Evolutionary conservation across 2,797 vertebrate species (phyloP).

Genomic region (Alosa sapidissima): DNA sequence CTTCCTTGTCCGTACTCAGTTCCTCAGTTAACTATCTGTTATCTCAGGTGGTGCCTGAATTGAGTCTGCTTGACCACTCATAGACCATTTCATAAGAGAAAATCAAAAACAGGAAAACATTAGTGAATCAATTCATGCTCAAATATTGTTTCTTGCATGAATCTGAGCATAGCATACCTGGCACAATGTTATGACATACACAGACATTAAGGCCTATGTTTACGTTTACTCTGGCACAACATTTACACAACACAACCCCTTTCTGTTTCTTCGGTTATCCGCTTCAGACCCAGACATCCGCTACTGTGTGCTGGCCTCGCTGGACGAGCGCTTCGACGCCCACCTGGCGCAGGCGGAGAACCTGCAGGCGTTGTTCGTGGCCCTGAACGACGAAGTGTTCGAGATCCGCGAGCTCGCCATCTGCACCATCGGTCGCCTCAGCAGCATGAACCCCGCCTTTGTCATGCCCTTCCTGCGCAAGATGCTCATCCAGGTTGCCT

Average conservation of each 20-base stretch:
- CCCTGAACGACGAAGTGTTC: slow-evolving; percentile 96
- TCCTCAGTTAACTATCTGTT: not conserved
- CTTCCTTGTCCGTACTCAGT: not conserved
- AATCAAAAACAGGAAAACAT: no score
- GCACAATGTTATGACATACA: not conserved
- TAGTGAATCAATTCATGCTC: no score
- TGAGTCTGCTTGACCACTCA: not conserved
- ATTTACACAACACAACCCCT: slow-evolving; percentile 3
- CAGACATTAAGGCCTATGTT: not conserved
- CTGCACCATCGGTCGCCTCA: slow-evolving; percentile 96
- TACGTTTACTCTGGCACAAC: not conserved
- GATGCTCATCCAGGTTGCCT: slow-evolving; percentile 95
- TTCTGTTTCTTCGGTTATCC: not conserved
- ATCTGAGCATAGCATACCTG: not conserved
- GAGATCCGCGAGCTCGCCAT: slow-evolving; percentile 98
- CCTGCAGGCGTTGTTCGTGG: slow-evolving; percentile 95
- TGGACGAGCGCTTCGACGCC: slow-evolving; percentile 95
- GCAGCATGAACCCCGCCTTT: slow-evolving; percentile 98
- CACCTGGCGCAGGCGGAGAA: slow-evolving; percentile 98
- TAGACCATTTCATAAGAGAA: no score
- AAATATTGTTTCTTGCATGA: no score
- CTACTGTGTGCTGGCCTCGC: slow-evolving; percentile 94
- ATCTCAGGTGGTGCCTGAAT: not conserved
- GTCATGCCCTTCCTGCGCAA: slow-evolving; percentile 99
- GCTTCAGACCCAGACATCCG: slow-evolving; percentile 93